Evolutionary conservation across 2,888 invertebrate genomes (phyloP).

Genomic region (Oscheius sp.): DNA sequence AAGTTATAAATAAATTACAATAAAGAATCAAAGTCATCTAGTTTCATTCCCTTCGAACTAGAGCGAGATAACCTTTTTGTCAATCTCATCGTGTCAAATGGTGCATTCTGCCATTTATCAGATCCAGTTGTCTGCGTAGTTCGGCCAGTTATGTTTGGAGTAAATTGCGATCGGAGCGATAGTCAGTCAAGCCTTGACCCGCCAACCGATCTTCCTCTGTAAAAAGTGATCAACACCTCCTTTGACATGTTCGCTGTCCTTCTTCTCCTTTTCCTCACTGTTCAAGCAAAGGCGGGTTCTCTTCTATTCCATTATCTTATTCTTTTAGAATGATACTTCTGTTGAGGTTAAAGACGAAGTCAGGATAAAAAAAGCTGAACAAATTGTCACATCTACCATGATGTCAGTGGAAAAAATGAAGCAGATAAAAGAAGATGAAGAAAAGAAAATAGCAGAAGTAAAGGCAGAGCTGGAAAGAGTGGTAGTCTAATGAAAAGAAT

Average conservation of each 20-base stretch:
- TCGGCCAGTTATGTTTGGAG: slow-evolving; percentile 8
- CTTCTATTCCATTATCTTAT: background rate
- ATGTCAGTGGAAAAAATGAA: background rate
- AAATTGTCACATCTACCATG: background rate
- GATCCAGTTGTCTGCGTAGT: slow-evolving; percentile 1
- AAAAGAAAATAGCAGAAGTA: slow-evolving; percentile 11
- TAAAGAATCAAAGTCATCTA: no score
- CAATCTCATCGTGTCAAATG: slow-evolving; percentile 6
- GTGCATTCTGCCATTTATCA: background rate
- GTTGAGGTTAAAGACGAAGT: background rate
- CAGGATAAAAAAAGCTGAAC: slow-evolving; percentile 4
- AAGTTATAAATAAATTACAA: background rate
- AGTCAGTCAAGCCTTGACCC: slow-evolving; percentile 25
- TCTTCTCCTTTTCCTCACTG: background rate
- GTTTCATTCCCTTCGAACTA: no score
- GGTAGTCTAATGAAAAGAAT: background rate
- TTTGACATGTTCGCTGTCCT: background rate
- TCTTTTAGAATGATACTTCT: slow-evolving; percentile 9
- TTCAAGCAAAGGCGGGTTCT: background rate
- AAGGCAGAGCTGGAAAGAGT: slow-evolving; percentile 22
- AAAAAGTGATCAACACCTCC: background rate
- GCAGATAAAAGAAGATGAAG: background rate
- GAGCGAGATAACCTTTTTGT: no score
- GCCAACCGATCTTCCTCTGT: background rate
- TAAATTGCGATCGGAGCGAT: background rate